phyloP scores from a whole-genome alignment of 2,113 vertebrate genomes.

The Tapirus terrestris region DNA sequence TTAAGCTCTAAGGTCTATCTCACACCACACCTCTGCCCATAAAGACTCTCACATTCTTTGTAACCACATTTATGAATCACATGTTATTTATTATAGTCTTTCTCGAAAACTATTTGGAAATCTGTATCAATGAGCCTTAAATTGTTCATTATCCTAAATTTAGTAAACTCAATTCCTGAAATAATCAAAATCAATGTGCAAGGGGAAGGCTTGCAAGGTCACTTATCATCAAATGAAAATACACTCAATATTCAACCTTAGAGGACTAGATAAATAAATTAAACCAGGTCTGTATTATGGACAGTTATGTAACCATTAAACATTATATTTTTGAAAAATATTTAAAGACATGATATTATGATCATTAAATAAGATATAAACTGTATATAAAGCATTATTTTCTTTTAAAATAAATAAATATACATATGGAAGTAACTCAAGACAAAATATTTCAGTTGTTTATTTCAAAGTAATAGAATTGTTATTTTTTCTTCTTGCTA shows the following conservation, averaged over 20 bases:
- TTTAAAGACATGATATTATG: background rate
- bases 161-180: background rate
- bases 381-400: background rate
- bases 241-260: slow-evolving; percentile 5
- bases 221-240: slow-evolving; percentile 27
- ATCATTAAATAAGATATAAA: slow-evolving; percentile 4
- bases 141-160: background rate
- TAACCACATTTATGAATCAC: background rate
- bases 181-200: slow-evolving; percentile 34
- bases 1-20: background rate
- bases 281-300: background rate
- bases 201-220: background rate
- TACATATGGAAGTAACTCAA: background rate
- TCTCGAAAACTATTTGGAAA: slow-evolving; percentile 17
- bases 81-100: background rate
- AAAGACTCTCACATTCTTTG: background rate
- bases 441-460: slow-evolving; percentile 15
- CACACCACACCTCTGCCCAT: background rate
- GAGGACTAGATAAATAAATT: background rate
- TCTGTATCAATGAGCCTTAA: background rate
- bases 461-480: background rate
- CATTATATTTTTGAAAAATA: slow-evolving; percentile 33
- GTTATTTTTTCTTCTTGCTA: background rate
- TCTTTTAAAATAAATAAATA: background rate
- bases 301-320: background rate